Percentiles rank a stretch among this genome's conserved stretches.
Conservation (phyloP, 2,888 invertebrate genomes). For the Cantharis nigra region DNA sequence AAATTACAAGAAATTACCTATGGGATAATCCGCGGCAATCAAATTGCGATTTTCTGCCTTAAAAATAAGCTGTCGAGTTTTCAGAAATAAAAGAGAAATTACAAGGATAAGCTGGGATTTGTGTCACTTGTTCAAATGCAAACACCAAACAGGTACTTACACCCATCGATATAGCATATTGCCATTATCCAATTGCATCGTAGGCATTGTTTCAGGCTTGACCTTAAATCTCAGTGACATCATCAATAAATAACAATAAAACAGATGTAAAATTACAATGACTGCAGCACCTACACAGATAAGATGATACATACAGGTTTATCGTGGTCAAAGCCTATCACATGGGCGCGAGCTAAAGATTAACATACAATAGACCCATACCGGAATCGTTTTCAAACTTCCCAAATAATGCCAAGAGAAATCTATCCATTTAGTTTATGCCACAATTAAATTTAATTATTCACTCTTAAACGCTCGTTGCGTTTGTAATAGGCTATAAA, state of each 20-base stretch:
- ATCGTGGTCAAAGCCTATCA: constrained; percentile 32
- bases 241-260: constrained; percentile 33
- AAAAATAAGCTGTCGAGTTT: not conserved
- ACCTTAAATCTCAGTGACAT: constrained; percentile 34
- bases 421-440: not conserved
- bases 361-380: constrained; percentile 41
- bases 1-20: not conserved
- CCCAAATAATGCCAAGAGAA: constrained; percentile 31
- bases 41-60: not conserved
- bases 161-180: constrained; percentile 15
- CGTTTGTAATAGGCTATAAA: not conserved
- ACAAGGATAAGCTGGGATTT: not conserved
- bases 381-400: constrained; percentile 40
- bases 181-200: constrained; percentile 27
- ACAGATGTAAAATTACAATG: constrained; percentile 35
- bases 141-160: constrained; percentile 4
- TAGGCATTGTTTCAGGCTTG: constrained; percentile 31
- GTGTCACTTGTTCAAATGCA: constrained; percentile 15
- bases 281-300: constrained; percentile 35
- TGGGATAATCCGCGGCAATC: not conserved
- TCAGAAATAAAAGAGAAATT: not conserved
- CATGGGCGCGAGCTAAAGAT: constrained; percentile 38
- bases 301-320: constrained; percentile 34
- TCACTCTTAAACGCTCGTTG: not conserved
- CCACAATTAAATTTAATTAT: not conserved